phyloP scores from a whole-genome alignment of 2,888 invertebrate species.

The Drosophila lutescens region DNA sequence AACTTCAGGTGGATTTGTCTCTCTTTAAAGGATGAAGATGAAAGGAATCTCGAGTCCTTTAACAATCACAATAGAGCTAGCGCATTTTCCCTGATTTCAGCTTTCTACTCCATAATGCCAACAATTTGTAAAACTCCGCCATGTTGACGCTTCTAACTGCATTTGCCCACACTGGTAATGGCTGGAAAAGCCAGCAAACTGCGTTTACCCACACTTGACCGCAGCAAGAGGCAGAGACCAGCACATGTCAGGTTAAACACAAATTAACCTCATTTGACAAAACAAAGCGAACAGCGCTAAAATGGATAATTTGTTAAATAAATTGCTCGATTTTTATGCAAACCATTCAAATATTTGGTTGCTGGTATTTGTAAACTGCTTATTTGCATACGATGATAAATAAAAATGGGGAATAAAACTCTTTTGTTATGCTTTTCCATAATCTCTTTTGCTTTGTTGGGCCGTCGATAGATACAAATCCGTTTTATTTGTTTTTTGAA shows the following conservation, averaged over 20 bases:
- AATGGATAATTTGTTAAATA: slow-evolving; percentile 83
- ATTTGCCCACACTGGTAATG: slow-evolving; percentile 30
- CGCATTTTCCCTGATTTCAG: background rate
- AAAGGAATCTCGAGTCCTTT: too few relatives aligned
- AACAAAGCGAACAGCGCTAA: slow-evolving; percentile 75
- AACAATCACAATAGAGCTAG: too few relatives aligned
- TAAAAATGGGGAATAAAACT: slow-evolving; percentile 63
- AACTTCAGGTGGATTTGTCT: too few relatives aligned
- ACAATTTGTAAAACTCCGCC: slow-evolving; percentile 18
- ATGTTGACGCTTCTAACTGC: slow-evolving; percentile 35
- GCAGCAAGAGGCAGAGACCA: slow-evolving; percentile 10
- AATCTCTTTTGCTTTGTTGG: slow-evolving; percentile 39
- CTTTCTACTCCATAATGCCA: background rate
- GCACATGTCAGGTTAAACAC: slow-evolving; percentile 72
- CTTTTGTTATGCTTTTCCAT: slow-evolving; percentile 57
- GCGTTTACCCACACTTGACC: slow-evolving; percentile 44
- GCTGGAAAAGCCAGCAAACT: slow-evolving; percentile 22
- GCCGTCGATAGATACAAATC: slow-evolving; percentile 67
- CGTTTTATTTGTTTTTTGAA: slow-evolving; percentile 70
- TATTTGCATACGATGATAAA: slow-evolving; percentile 72
- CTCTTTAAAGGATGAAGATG: too few relatives aligned
- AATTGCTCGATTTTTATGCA: slow-evolving; percentile 74
- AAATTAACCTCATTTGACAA: slow-evolving; percentile 84
- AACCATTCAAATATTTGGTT: slow-evolving; percentile 45
- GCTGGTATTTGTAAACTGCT: slow-evolving; percentile 50